A percentile compares a stretch with the other conserved stretches of the same genome.
Conservation (phyloP, 2,113 vertebrate species). For the Lathamus discolor region DNA sequence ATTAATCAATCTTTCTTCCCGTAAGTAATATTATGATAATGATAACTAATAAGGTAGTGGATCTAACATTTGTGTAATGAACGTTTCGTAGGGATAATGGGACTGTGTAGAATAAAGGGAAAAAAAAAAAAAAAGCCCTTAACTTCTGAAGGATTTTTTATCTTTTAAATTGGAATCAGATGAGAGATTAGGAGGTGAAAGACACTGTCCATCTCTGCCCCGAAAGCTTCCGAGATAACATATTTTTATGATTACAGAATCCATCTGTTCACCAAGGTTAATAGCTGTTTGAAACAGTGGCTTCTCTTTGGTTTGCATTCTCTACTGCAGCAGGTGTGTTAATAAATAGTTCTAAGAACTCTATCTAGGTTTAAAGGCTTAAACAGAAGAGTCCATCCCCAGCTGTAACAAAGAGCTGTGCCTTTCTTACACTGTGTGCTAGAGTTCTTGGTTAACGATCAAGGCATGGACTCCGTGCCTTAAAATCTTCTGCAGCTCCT, state of each 20-base stretch:
- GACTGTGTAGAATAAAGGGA: not conserved
- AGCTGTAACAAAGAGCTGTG: not conserved
- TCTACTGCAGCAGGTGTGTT: not conserved
- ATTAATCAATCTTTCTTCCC: not conserved
- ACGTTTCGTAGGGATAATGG: not conserved
- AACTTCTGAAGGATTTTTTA: not conserved
- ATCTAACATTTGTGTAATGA: not conserved
- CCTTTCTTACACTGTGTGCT: not conserved
- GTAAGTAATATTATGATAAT: not conserved
- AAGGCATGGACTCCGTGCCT: not conserved
- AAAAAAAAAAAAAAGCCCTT: not conserved
- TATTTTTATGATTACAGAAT: not conserved
- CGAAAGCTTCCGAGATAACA: not conserved
- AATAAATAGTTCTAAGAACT: not conserved
- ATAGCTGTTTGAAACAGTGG: not conserved
- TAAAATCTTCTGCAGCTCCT: not conserved
- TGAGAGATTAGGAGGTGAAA: not conserved
- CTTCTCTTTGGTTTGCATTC: not conserved
- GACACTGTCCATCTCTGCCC: not conserved
- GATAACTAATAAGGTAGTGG: not conserved
- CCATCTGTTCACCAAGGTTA: conserved; percentile 2
- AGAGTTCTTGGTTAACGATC: not conserved
- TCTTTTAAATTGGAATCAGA: not conserved
- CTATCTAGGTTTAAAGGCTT: not conserved
- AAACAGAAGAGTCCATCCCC: not conserved